Conservation (phyloP, 2,888 invertebrate genomes). For the Ethmia dodecea region DNA sequence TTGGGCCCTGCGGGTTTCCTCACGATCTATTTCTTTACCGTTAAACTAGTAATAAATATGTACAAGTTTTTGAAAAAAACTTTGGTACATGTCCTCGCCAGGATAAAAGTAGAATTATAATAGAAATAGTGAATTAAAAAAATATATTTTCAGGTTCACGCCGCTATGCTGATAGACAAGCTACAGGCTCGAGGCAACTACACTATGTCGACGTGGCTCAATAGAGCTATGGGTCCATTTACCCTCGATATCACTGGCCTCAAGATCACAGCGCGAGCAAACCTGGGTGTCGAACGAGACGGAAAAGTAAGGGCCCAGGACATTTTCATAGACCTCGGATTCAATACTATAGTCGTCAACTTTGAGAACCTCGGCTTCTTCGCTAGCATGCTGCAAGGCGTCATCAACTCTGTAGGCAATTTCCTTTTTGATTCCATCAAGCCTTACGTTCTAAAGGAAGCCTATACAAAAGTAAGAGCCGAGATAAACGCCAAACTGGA, state of each 20-base stretch:
- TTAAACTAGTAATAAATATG: too few relatives aligned
- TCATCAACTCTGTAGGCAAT: slow-evolving; percentile 89
- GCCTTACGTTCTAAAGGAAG: slow-evolving; percentile 87
- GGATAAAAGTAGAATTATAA: too few relatives aligned
- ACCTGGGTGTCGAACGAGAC: slow-evolving; percentile 83
- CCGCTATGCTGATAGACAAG: slow-evolving; percentile 82
- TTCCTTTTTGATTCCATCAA: slow-evolving; percentile 92
- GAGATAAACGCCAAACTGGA: slow-evolving; percentile 86
- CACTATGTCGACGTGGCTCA: slow-evolving; percentile 84
- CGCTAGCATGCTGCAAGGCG: slow-evolving; percentile 82
- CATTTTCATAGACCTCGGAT: slow-evolving; percentile 87
- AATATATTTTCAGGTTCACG: slow-evolving; percentile 81
- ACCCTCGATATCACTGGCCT: slow-evolving; percentile 86
- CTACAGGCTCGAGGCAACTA: slow-evolving; percentile 87
- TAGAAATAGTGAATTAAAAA: too few relatives aligned
- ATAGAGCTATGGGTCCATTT: slow-evolving; percentile 84
- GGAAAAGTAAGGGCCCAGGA: slow-evolving; percentile 87
- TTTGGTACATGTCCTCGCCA: too few relatives aligned
- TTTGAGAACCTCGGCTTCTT: slow-evolving; percentile 90
- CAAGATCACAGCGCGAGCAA: slow-evolving; percentile 81
- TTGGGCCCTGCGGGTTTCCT: too few relatives aligned
- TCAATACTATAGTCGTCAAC: slow-evolving; percentile 85
- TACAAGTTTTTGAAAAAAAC: too few relatives aligned
- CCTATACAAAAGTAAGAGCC: slow-evolving; percentile 83
- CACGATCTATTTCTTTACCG: too few relatives aligned